Conservation (phyloP, 2,113 vertebrate species). For the Trogon melanurus region DNA sequence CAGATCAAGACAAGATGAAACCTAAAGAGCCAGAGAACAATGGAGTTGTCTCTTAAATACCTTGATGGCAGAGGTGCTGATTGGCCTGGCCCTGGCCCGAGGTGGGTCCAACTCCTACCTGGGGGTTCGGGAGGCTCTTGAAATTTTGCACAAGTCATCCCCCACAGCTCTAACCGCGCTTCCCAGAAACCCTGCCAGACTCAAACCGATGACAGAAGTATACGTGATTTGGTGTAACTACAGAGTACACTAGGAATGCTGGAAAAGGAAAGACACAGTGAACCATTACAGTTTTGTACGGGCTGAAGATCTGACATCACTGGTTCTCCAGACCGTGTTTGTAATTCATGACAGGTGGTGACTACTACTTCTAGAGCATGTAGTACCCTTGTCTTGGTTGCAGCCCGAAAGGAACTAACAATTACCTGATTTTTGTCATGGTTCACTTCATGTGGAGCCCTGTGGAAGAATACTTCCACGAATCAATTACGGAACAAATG, state of each 20-base stretch:
- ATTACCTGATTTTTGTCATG: not conserved
- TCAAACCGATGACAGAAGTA: not conserved
- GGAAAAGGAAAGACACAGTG: not conserved
- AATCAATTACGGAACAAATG: too few species aligned
- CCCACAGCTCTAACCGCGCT: too few species aligned
- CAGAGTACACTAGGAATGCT: fast-evolving
- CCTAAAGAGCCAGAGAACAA: too few species aligned
- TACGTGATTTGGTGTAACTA: not conserved
- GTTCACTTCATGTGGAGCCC: not conserved
- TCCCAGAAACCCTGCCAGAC: too few species aligned
- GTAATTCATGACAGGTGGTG: not conserved
- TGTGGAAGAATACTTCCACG: not conserved
- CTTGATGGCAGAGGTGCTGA: too few species aligned
- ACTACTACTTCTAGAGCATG: not conserved
- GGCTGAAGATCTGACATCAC: not conserved
- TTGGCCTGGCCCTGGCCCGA: too few species aligned
- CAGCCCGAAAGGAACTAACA: not conserved
- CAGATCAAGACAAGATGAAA: too few species aligned
- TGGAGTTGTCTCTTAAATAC: too few species aligned
- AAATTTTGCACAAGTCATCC: too few species aligned
- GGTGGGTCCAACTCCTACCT: too few species aligned
- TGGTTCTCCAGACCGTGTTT: not conserved
- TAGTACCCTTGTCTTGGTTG: not conserved
- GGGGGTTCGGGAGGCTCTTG: too few species aligned
- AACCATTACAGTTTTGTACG: not conserved